Conservation (phyloP, 2,113 vertebrate genomes). For the Etheostoma cragini region DNA sequence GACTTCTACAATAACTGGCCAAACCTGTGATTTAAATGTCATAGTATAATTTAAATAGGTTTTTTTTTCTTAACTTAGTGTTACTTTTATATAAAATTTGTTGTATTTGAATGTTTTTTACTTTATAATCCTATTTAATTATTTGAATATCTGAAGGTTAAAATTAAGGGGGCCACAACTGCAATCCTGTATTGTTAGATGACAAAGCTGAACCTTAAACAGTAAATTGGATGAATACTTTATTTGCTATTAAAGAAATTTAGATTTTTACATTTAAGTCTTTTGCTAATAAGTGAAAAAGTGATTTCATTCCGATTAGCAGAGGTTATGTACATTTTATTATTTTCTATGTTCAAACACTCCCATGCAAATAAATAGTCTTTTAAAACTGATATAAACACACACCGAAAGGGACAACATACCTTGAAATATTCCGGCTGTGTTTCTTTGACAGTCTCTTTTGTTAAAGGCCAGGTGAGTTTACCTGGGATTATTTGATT, state of each 20-base stretch:
- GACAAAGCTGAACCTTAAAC: neutral
- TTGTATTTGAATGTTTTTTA: neutral
- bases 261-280: neutral
- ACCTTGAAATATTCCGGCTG: slow-evolving; percentile 89
- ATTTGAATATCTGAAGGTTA: no score
- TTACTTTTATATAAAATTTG: neutral
- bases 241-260: neutral
- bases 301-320: neutral
- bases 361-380: neutral
- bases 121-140: neutral
- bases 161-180: no score
- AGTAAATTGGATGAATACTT: neutral
- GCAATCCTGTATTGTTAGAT: no score
- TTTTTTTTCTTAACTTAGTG: neutral
- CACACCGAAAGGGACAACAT: neutral
- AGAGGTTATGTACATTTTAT: neutral
- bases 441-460: slow-evolving; percentile 89
- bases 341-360: neutral
- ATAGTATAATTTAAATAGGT: no score
- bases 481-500: slow-evolving; percentile 88
- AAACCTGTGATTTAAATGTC: no score
- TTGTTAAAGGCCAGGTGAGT: slow-evolving; percentile 93
- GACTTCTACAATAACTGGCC: no score
- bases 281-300: neutral
- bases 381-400: neutral